phyloP scores from a whole-genome alignment of 2,113 vertebrate genomes.

The Dryoscopus gambensis region DNA sequence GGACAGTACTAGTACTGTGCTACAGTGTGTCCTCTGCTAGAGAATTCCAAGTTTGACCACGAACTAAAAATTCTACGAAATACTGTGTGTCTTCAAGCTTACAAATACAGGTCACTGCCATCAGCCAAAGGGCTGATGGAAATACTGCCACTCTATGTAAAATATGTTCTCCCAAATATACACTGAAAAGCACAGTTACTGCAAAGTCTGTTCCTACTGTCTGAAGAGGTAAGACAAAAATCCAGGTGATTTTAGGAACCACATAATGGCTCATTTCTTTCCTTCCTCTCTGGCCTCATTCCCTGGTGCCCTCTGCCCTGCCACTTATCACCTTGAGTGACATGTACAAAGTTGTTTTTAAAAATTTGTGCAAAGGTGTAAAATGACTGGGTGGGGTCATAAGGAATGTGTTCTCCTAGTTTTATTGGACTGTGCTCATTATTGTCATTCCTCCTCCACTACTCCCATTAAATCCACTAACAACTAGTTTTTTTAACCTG shows the following conservation, averaged over 20 bases:
- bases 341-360: neutral
- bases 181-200: neutral
- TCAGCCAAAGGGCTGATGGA: neutral
- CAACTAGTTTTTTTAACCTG: neutral
- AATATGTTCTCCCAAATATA: neutral
- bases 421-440: neutral
- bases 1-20: accelerated
- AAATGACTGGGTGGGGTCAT: neutral
- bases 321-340: neutral
- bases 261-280: neutral
- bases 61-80: neutral
- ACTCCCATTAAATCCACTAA: neutral
- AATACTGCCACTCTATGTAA: neutral
- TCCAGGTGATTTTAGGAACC: neutral
- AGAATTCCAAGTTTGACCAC: neutral
- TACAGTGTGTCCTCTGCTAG: neutral
- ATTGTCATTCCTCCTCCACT: neutral
- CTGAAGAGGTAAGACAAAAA: neutral
- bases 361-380: neutral
- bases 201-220: neutral
- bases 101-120: neutral
- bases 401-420: neutral
- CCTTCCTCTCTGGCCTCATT: neutral
- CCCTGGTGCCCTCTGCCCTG: neutral
- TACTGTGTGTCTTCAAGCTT: neutral